Conservation (phyloP, 2,888 invertebrate genomes). For the Tineola bisselliella region DNA sequence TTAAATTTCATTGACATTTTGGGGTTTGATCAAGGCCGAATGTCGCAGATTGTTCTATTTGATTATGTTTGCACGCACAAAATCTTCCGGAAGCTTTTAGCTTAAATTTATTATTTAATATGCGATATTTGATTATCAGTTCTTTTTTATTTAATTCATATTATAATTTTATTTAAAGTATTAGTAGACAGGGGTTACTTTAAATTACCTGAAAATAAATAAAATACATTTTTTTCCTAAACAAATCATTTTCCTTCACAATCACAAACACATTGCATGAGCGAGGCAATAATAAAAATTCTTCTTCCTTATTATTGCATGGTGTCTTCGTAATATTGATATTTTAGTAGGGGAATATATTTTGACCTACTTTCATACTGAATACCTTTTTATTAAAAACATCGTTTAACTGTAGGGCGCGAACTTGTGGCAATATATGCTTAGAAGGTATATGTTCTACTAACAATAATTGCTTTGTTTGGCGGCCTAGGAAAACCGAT, state of each 20-base stretch:
- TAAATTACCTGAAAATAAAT: background rate
- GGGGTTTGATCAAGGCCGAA: conserved; percentile 8
- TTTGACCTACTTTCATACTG: background rate
- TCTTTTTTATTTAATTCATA: background rate
- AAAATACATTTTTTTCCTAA: background rate
- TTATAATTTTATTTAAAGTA: background rate
- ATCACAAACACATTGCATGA: background rate
- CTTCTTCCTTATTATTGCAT: background rate
- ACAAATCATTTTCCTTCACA: background rate
- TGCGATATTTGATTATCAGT: background rate
- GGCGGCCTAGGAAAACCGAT: conserved; percentile 34
- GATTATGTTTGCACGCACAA: conserved; percentile 8
- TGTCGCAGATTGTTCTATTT: conserved; percentile 3
- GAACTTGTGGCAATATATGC: background rate
- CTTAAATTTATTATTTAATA: background rate
- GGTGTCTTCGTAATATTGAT: background rate
- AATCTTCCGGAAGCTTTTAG: background rate
- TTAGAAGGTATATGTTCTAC: conserved; percentile 17
- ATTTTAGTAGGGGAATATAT: background rate
- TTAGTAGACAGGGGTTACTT: background rate
- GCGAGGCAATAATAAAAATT: background rate
- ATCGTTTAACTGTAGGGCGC: background rate
- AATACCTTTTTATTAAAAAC: background rate
- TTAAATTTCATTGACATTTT: conserved; percentile 57
- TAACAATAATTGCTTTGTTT: conserved; percentile 34